Conservation (phyloP, 2,113 vertebrate genomes). For the Cinclus cinclus region DNA sequence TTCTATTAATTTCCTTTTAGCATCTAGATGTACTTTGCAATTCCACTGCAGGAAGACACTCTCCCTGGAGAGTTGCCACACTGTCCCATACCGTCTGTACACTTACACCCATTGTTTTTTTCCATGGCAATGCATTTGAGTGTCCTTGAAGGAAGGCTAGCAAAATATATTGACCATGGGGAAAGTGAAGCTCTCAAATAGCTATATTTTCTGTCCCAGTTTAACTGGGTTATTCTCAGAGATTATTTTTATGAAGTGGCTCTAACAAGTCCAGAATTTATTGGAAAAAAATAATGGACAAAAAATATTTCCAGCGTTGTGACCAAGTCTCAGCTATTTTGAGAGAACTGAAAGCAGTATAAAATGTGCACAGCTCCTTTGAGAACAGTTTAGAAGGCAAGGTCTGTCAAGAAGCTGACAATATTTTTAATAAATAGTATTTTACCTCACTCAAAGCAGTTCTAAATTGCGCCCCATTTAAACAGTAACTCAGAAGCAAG, state of each 20-base stretch:
- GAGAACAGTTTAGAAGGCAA: background rate
- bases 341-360: background rate
- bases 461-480: background rate
- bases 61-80: background rate
- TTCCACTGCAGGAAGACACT: background rate
- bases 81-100: fast-evolving
- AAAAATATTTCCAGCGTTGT: background rate
- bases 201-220: background rate
- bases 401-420: background rate
- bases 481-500: background rate
- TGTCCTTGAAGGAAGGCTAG: background rate
- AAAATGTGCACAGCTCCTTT: background rate
- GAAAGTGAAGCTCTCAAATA: background rate
- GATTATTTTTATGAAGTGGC: background rate
- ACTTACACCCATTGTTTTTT: background rate
- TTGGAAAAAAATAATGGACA: background rate
- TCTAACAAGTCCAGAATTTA: background rate
- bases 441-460: background rate
- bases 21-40: background rate
- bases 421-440: background rate
- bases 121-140: background rate
- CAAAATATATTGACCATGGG: background rate
- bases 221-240: background rate
- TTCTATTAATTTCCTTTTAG: background rate
- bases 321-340: background rate